Conservation (phyloP, 2,113 vertebrate species). For the Pionites leucogaster region DNA sequence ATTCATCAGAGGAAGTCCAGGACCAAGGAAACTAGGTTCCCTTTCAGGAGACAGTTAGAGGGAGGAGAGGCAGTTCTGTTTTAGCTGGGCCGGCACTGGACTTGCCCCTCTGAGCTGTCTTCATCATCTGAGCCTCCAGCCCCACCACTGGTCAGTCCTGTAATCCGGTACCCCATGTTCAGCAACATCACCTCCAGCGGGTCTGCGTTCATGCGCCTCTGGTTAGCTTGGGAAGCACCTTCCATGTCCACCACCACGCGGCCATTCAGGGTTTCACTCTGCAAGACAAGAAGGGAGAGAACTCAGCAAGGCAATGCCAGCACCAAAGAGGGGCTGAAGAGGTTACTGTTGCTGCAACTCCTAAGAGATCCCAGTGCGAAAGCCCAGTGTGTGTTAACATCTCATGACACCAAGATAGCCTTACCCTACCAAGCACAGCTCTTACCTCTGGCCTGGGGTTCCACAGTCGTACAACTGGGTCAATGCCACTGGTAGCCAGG, state of each 20-base stretch:
- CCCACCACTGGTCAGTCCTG: conserved; percentile 89
- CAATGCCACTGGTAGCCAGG: conserved; percentile 96
- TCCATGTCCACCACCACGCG: conserved; percentile 98
- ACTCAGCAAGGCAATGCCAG: background rate
- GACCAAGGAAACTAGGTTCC: conserved; percentile 72
- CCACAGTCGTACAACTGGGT: conserved; percentile 96
- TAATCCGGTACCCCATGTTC: conserved; percentile 99
- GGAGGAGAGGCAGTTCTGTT: conserved; percentile 63
- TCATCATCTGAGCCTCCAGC: conserved; percentile 92
- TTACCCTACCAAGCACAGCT: rapidly evolving
- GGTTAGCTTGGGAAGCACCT: conserved; percentile 94
- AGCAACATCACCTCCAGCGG: conserved; percentile 97
- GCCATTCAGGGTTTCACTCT: conserved; percentile 89
- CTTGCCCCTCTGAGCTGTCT: conserved; percentile 94
- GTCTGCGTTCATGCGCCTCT: conserved; percentile 96
- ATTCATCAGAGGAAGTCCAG: conserved; percentile 69
- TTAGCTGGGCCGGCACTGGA: conserved; percentile 98
- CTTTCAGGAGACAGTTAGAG: conserved; percentile 68
- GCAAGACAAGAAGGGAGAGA: background rate
- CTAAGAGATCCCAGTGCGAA: background rate
- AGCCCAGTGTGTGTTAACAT: rapidly evolving
- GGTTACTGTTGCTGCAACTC: background rate
- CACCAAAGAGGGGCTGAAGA: background rate
- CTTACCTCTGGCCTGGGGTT: conserved; percentile 94
- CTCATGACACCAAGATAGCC: rapidly evolving